These are phyloP conservation scores for Aleiodes alternator DNA, from an alignment of 2,888 invertebrate genomes.

Conservation along the genomic window DNA sequence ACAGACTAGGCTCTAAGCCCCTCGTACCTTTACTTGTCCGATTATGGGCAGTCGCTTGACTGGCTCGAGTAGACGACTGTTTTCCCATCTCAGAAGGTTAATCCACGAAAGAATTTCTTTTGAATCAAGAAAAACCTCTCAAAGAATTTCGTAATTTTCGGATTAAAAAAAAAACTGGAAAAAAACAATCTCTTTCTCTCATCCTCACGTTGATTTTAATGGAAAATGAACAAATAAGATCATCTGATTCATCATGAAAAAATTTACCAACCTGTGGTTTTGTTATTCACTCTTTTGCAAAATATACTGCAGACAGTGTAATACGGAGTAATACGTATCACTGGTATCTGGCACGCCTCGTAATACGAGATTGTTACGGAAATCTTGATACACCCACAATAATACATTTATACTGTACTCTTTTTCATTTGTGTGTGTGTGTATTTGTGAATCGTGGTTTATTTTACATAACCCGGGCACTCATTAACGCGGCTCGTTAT, in stretches of 20 bases:
- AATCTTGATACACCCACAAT: constrained; percentile 67
- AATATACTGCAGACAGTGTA: not conserved
- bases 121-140: no score
- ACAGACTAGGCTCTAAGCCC: constrained; percentile 64
- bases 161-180: no score
- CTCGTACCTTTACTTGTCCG: constrained; percentile 55
- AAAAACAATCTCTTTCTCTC: not conserved
- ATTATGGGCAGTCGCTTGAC: constrained; percentile 54
- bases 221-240: not conserved
- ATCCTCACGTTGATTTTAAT: constrained; percentile 35
- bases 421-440: constrained; percentile 46
- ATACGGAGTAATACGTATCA: constrained; percentile 5
- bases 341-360: constrained; percentile 45
- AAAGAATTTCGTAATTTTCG: no score
- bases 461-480: constrained; percentile 47
- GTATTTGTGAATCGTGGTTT: constrained; percentile 47
- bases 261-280: constrained; percentile 31
- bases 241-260: no score
- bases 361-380: constrained; percentile 67
- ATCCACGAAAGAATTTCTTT: constrained; percentile 8
- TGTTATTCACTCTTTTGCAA: not conserved
- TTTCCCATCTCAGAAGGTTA: constrained; percentile 23
- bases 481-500: constrained; percentile 60
- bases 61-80: no score
- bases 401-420: constrained; percentile 56